Evolutionary conservation across 2,888 invertebrate genomes (phyloP), one percentile per base, ranked within the genome.

Genomic region (Pteria penguin): DNA sequence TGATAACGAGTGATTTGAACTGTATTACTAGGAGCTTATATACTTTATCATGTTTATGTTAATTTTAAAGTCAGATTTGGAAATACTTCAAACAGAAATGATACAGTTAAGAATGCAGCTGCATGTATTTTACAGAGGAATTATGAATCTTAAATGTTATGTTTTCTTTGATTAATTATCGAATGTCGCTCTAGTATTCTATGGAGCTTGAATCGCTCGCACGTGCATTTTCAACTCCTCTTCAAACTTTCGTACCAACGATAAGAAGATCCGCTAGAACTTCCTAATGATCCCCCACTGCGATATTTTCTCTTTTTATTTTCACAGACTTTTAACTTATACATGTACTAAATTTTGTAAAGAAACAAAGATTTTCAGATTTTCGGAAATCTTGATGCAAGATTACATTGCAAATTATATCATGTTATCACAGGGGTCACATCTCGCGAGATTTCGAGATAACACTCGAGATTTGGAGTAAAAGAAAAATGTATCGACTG

Each of bases 201-300:
- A n/a, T n/a, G n/a, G n/a, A n/a, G n/a, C n/a, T n/a, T n/a, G n/a
- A n/a, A n/a, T n/a, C n/a, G n/a, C 8, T 18, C 45, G 45, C 45
- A 45, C 45, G 45, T 45, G 45, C 45, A 18, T 45, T 45, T 45
- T 45, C 8, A 45, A 45, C 45, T 45, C 45, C 45, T 45, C 45
- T 8, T 45, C 45, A 45, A 45, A 14, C 18, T 18, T 14, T 45
- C 18, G 11, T 14, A 45, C 45, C 45, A 45, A 14, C 18, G 45
- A 45, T 45, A 45, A 45, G 11, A 18, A 8, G 18, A 45, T 45
- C 8, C 18, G 8, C 18, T 65, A 65, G 24, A 45, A 24, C 27
- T 45, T 45, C 65, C 45, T 45, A 61, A 61, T 45, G 65, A 65
- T 65, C 33, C 36, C 65, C 33, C 24, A 45, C 65, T 36, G 65